Evolutionary conservation across 2,888 invertebrate species (phyloP).

Genomic region (Physocephala rufipes): DNA sequence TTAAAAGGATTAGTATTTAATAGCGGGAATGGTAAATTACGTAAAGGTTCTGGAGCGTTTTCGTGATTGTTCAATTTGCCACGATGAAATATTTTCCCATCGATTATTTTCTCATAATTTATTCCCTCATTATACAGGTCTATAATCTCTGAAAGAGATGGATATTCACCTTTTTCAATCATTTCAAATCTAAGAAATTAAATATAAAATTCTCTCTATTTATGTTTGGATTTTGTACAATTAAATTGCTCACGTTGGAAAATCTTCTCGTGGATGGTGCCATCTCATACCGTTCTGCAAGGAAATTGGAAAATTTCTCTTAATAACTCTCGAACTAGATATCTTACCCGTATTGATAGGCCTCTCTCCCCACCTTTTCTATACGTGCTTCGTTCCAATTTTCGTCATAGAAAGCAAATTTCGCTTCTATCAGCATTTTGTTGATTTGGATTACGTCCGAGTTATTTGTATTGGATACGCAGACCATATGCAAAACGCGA

Average conservation of each 20-base stretch:
- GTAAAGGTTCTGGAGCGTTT: constrained; percentile 43
- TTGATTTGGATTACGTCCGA: constrained; percentile 49
- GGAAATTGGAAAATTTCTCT: constrained; percentile 19
- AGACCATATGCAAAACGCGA: constrained; percentile 50
- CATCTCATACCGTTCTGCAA: constrained; percentile 48
- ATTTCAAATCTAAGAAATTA: constrained; percentile 50
- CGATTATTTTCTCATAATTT: constrained; percentile 51
- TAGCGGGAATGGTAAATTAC: constrained; percentile 45
- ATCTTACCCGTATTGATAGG: not conserved
- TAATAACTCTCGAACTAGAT: not conserved
- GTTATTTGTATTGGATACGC: constrained; percentile 54
- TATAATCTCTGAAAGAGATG: constrained; percentile 51
- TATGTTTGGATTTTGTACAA: not conserved
- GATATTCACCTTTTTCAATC: constrained; percentile 56
- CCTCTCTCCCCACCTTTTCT: constrained; percentile 42
- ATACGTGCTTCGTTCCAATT: constrained; percentile 47
- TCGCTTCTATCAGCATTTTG: constrained; percentile 46
- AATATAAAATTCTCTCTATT: constrained; percentile 33
- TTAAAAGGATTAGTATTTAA: constrained; percentile 52
- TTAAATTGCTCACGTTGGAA: constrained; percentile 51
- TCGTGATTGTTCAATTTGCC: constrained; percentile 44
- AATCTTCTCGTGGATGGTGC: constrained; percentile 52
- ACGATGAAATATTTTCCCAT: constrained; percentile 42
- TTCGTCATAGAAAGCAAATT: constrained; percentile 50
- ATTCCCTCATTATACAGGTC: constrained; percentile 48